Evolutionary conservation across 2,797 vertebrate genomes (phyloP), one percentile per base, ranked within the genome.

Genomic region (Pyrocephalus nanus): DNA sequence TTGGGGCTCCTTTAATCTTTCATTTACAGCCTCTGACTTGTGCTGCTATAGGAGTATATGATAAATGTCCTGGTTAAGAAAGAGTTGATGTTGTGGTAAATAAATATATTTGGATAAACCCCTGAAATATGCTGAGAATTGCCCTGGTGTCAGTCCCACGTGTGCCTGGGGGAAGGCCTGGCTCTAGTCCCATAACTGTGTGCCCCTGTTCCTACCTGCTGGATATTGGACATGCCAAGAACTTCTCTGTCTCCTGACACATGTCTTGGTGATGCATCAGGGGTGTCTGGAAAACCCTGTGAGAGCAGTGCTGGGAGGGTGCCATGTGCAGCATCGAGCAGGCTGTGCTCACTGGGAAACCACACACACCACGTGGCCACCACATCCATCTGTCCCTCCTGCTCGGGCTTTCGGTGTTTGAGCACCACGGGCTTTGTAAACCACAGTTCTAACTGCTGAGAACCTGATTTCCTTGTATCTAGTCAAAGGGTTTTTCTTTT

Each of bases 171-270:
- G 64, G 50, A 57, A 40, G 38, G 9, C 58, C 54, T 74, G 78
- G 47, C 76, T 53, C 38, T 25, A 4, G 34, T 73, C 34, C 71
- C 32, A 2, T 23, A 34, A 45, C 48, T 76, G 58, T 36, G 32
- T 62, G 51, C 23, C 27, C 61, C 38, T 5, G 5, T 17, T 84
- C 60, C 64, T 60, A 23, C 50, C 62, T 78, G 36, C 71, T 79
- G 77, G 34, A 2, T 50, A 19, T 34, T 5, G 7, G 60, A 32
- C 48, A 8, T 1, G 2, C 71, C 0, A 0, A 0, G 12, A 55
- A 27, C 53, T 65, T 34, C 40, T 51, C 27, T 42, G 2, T 57
- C 47, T 72, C 66, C 5, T 10, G 22, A 62, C 57, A 9, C 36
- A 1, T 0, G 0, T 34, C 48, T 15, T 3, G 4, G 13, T 66